phyloP scores from a whole-genome alignment of 1,140 invertebrate genomes.

The Ceratosolen fusciceps region DNA sequence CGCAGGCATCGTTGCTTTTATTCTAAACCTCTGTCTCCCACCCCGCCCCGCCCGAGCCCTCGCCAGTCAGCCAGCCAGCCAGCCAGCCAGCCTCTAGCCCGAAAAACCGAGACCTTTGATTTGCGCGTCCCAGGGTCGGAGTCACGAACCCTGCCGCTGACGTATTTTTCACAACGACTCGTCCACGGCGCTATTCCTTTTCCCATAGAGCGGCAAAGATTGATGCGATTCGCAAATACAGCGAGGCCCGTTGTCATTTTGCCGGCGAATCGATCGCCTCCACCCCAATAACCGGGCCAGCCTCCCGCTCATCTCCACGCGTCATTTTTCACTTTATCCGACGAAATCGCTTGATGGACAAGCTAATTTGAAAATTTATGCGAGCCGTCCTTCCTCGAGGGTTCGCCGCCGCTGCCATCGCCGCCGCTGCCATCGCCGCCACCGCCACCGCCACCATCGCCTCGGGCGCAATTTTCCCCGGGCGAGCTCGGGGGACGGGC shows the following conservation, averaged over 20 bases:
- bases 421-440: too few relatives aligned
- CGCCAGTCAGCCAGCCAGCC: too few relatives aligned
- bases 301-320: neutral
- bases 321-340: neutral
- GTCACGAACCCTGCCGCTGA: neutral
- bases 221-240: conserved; percentile 13
- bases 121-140: neutral
- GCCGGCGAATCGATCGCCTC: neutral
- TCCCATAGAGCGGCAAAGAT: conserved; percentile 20
- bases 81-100: too few relatives aligned
- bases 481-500: too few relatives aligned
- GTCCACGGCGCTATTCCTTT: conserved; percentile 22
- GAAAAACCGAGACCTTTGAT: conserved; percentile 25
- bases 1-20: too few relatives aligned
- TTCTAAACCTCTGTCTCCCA: neutral
- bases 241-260: neutral
- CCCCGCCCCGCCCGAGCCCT: neutral
- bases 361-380: too few relatives aligned
- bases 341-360: neutral
- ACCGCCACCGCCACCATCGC: too few relatives aligned
- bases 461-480: too few relatives aligned
- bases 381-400: too few relatives aligned
- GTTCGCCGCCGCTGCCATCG: too few relatives aligned
- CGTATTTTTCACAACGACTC: neutral
- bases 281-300: neutral